phyloP scores from a whole-genome alignment of 2,888 invertebrate genomes.

The Nymphalis polychloros region DNA sequence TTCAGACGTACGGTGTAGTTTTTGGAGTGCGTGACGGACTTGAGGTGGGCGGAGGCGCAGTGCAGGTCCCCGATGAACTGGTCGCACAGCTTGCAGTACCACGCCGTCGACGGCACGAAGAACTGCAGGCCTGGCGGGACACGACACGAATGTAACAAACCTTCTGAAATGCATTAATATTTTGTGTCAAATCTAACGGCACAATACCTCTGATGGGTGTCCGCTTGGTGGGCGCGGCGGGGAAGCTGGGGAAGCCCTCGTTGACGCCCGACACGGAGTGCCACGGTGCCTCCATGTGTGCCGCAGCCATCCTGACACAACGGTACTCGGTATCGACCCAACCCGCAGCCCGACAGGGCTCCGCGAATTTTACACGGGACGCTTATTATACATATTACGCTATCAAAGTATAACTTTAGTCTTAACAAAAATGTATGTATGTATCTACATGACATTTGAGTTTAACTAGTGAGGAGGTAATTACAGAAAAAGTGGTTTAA shows the following conservation, averaged over 20 bases:
- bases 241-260: slow-evolving; percentile 85
- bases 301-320: slow-evolving; percentile 67
- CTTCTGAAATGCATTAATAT: too few species aligned
- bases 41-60: slow-evolving; percentile 92
- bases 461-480: too few species aligned
- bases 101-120: slow-evolving; percentile 92
- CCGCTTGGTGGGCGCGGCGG: slow-evolving; percentile 88
- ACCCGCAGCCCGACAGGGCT: too few species aligned
- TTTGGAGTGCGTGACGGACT: slow-evolving; percentile 89
- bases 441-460: too few species aligned
- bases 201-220: slow-evolving; percentile 88
- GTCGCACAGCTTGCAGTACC: slow-evolving; percentile 94
- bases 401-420: too few species aligned
- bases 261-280: slow-evolving; percentile 83
- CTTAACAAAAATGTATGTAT: too few species aligned
- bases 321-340: too few species aligned
- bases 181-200: too few species aligned
- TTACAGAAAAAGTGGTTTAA: too few species aligned
- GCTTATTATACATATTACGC: too few species aligned
- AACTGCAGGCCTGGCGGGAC: slow-evolving; percentile 87
- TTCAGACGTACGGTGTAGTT: slow-evolving; percentile 86
- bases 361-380: too few species aligned
- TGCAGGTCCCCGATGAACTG: slow-evolving; percentile 94
- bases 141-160: not conserved
- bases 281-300: slow-evolving; percentile 87